phyloP scores from a whole-genome alignment of 2,113 vertebrate species.

The Spea bombifrons region DNA sequence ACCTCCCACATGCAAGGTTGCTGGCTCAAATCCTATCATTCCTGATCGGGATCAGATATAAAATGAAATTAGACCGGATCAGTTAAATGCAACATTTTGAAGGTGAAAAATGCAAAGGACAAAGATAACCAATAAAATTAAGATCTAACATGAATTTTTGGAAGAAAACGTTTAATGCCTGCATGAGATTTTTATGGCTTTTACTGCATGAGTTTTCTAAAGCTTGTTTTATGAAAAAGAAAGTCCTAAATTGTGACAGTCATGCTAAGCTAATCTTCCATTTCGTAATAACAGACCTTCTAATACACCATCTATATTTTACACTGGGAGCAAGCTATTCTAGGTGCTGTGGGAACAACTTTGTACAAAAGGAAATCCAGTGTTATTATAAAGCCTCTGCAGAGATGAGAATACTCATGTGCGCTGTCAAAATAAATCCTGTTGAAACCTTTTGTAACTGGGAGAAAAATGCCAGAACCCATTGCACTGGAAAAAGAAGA shows the following conservation, averaged over 20 bases:
- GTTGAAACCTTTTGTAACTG: not conserved
- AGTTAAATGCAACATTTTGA: no score
- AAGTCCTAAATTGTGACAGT: not conserved
- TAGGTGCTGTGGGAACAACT: not conserved
- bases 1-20: no score
- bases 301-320: not conserved
- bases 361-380: constrained; percentile 1
- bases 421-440: not conserved
- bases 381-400: not conserved
- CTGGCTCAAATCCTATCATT: no score
- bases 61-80: no score
- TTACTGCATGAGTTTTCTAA: not conserved
- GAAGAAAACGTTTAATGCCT: no score
- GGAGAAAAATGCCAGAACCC: not conserved
- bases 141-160: no score
- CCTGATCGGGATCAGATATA: no score
- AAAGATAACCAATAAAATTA: no score
- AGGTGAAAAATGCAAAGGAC: no score
- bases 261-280: not conserved
- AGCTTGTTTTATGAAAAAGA: not conserved
- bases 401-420: not conserved
- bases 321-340: not conserved
- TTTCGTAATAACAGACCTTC: not conserved
- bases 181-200: not conserved
- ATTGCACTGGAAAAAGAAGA: not conserved